These are phyloP conservation scores for Zosterops japonicus DNA, from an alignment of 2,113 vertebrate genomes.

Conservation along the genomic window DNA sequence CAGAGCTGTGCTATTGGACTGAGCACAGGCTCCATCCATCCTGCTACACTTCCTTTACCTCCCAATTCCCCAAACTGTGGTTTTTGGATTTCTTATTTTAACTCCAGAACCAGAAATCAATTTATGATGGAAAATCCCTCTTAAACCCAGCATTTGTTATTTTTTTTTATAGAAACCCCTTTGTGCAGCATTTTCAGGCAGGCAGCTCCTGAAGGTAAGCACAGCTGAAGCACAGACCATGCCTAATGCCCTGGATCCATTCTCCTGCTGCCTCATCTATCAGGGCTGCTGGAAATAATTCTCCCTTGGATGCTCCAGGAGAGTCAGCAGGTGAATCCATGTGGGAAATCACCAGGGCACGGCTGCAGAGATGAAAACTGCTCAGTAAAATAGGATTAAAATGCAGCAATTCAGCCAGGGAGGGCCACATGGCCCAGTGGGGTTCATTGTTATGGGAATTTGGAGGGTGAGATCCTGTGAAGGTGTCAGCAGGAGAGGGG, in stretches of 20 bases:
- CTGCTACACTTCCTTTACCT: background rate
- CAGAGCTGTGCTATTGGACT: background rate
- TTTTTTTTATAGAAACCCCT: background rate
- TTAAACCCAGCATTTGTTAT: background rate
- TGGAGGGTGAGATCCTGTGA: background rate
- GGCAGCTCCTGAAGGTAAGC: background rate
- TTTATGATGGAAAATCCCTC: background rate
- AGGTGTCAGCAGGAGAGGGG: background rate
- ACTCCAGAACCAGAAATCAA: background rate
- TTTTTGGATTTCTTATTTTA: background rate
- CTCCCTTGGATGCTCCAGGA: background rate
- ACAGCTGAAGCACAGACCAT: background rate
- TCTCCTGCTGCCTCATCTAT: background rate
- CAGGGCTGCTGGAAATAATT: background rate
- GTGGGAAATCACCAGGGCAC: background rate
- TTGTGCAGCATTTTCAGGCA: background rate
- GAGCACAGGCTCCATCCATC: background rate
- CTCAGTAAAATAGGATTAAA: background rate
- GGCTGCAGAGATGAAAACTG: background rate
- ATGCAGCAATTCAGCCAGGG: background rate
- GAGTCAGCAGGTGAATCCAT: background rate
- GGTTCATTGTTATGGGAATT: background rate
- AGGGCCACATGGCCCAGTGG: background rate
- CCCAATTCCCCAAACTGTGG: background rate
- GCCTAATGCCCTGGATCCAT: background rate